Percentiles rank a stretch among this genome's conserved stretches.
Conservation (phyloP, 2,113 vertebrate species). For the Arenaria interpres region DNA sequence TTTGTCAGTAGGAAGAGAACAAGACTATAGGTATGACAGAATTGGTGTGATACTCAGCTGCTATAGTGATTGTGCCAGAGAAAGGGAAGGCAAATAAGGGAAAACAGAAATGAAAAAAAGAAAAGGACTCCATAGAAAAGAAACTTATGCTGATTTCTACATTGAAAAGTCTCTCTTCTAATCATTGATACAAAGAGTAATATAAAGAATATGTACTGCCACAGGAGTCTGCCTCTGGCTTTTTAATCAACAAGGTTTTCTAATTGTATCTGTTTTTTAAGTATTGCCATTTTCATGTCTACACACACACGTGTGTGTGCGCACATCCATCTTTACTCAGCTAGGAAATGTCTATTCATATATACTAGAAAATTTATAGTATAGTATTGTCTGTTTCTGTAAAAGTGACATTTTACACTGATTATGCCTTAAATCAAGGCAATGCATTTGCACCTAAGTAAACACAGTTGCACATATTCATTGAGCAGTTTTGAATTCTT, state of each 20-base stretch:
- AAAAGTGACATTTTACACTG: not conserved
- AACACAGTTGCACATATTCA: not conserved
- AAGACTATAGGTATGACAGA: not conserved
- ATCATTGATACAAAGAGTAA: not conserved
- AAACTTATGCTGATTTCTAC: not conserved
- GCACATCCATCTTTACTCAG: not conserved
- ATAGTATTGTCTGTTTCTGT: not conserved
- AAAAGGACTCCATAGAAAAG: not conserved
- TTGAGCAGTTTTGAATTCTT: not conserved
- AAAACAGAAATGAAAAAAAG: not conserved
- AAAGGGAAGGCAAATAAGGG: not conserved
- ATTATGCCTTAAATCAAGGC: not conserved
- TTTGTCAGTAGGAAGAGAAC: not conserved
- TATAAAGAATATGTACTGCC: not conserved
- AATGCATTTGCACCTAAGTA: not conserved
- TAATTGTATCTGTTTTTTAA: not conserved
- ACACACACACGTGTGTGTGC: not conserved
- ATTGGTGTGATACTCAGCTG: not conserved
- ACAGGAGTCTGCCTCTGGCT: not conserved
- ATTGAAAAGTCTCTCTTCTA: not conserved
- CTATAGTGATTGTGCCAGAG: not conserved
- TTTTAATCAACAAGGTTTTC: not conserved
- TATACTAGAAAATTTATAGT: not conserved
- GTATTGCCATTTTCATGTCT: not conserved
- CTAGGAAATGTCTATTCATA: not conserved